A percentile compares a stretch with the other conserved stretches of the same genome.
These are phyloP conservation scores for Hedychridium roseum DNA, from an alignment of 2,888 invertebrate species.

Conservation along the genomic window DNA sequence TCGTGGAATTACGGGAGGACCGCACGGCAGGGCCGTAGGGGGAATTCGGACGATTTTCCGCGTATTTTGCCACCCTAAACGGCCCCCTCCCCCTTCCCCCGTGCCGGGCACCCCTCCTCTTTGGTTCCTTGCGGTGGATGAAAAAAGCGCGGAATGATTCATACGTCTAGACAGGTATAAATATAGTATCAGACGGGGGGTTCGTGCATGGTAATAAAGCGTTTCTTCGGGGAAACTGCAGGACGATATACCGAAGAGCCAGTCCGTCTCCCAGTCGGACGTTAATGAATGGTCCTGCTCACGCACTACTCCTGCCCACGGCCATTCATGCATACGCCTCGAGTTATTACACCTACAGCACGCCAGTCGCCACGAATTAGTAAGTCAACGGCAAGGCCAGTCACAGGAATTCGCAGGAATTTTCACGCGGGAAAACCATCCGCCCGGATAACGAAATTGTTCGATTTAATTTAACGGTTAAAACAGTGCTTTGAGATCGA, in stretches of 20 bases:
- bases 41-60: conserved; percentile 41
- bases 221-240: conserved; percentile 36
- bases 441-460: no score
- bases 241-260: conserved; percentile 40
- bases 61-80: conserved; percentile 32
- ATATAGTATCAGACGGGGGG: conserved; percentile 33
- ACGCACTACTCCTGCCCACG: conserved; percentile 39
- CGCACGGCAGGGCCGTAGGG: conserved; percentile 21
- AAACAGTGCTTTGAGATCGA: no score
- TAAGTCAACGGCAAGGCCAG: no score
- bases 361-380: conserved; percentile 26
- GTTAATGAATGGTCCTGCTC: conserved; percentile 36
- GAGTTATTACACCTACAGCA: conserved; percentile 38
- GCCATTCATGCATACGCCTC: conserved; percentile 30
- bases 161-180: conserved; percentile 46
- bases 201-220: conserved; percentile 38
- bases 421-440: no score
- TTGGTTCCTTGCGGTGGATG: conserved; percentile 19
- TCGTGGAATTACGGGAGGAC: background rate
- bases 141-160: conserved; percentile 44
- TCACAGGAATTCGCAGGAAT: no score
- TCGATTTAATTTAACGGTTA: no score
- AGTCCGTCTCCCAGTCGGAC: conserved; percentile 19
- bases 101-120: no score
- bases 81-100: no score